These are phyloP conservation scores for Drosophila funebris DNA, from an alignment of 1,140 invertebrate genomes.

Conservation along the genomic window DNA sequence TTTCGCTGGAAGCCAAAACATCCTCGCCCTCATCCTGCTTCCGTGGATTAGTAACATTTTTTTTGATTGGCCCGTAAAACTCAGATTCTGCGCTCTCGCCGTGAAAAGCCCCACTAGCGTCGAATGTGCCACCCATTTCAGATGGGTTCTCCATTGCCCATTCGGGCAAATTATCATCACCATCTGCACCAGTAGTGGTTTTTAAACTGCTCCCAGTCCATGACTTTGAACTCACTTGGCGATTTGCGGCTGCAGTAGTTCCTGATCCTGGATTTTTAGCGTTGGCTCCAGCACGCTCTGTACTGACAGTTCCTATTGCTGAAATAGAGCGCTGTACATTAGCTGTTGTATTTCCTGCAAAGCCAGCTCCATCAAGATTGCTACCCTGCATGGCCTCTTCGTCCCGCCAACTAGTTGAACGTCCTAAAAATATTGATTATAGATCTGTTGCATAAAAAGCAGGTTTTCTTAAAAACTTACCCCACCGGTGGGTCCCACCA, in stretches of 20 bases:
- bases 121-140: conserved; percentile 93
- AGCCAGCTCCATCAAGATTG: conserved; percentile 47
- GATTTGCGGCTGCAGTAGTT: too few species aligned
- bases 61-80: background rate
- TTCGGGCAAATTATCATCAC: conserved; percentile 89
- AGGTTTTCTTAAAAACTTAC: conserved; percentile 31
- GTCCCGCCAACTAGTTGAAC: conserved; percentile 88
- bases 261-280: conserved; percentile 5
- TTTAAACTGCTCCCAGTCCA: conserved; percentile 39
- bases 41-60: background rate
- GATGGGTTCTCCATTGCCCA: conserved; percentile 90
- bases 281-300: too few species aligned
- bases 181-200: conserved; percentile 54
- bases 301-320: conserved; percentile 44
- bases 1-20: too few species aligned
- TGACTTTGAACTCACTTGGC: conserved; percentile 22
- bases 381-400: conserved; percentile 81
- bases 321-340: conserved; percentile 69
- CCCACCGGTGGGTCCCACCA: conserved; percentile 63
- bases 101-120: conserved; percentile 93
- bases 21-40: too few species aligned
- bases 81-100: conserved; percentile 84
- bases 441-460: background rate
- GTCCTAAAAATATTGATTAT: conserved; percentile 51
- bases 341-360: conserved; percentile 30